Conservation (phyloP, 2,113 vertebrate genomes). For the Scopus umbretta region DNA sequence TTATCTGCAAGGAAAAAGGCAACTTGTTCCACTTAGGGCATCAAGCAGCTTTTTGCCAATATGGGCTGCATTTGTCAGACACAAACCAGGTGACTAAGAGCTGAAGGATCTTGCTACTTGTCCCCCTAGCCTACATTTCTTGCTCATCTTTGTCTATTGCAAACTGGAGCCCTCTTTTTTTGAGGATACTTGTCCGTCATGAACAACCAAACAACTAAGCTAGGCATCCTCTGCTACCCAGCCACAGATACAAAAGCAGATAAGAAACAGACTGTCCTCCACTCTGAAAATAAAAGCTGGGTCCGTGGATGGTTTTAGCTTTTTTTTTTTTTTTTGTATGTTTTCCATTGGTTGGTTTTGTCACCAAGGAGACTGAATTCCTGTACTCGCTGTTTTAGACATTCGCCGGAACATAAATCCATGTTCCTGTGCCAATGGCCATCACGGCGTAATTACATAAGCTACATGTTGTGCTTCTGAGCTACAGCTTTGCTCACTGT, state of each 20-base stretch:
- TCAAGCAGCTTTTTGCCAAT: fast-evolving
- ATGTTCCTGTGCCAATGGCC: background rate
- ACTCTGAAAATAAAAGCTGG: background rate
- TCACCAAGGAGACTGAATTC: conserved; percentile 53
- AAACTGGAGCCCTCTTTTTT: background rate
- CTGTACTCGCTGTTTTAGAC: background rate
- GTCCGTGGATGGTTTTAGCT: background rate
- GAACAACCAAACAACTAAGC: background rate
- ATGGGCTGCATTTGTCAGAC: background rate
- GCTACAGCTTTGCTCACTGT: background rate
- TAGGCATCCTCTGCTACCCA: background rate
- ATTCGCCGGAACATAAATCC: background rate
- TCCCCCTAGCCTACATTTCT: background rate
- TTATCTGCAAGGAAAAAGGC: background rate
- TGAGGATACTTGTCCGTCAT: background rate
- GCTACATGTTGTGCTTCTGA: background rate
- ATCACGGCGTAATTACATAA: background rate
- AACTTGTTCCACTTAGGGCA: background rate
- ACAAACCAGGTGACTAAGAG: background rate
- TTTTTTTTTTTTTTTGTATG: background rate
- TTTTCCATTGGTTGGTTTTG: conserved; percentile 28
- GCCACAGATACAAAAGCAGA: background rate
- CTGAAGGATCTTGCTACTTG: background rate
- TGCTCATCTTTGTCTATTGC: background rate
- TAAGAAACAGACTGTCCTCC: background rate